These are phyloP conservation scores for Enteromius paludinosus DNA, from an alignment of 2,797 vertebrate species.

Conservation along the genomic window DNA sequence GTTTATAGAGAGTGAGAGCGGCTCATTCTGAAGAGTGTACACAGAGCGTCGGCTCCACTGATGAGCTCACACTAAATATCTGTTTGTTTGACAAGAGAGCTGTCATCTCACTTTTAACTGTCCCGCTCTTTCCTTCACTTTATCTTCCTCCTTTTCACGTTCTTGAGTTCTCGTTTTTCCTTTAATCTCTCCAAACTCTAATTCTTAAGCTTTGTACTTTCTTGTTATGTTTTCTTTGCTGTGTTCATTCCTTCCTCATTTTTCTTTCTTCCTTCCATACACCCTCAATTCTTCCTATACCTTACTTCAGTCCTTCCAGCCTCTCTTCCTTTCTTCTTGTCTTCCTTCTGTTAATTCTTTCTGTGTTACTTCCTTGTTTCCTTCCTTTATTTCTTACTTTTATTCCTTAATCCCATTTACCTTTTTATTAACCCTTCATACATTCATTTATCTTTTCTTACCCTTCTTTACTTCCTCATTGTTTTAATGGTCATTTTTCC, in stretches of 20 bases:
- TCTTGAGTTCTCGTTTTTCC: constrained; percentile 2
- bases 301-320: not conserved
- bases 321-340: not conserved
- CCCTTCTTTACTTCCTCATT: not conserved
- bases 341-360: not conserved
- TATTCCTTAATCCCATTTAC: not conserved
- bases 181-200: not conserved
- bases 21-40: constrained; percentile 81
- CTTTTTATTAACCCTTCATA: not conserved
- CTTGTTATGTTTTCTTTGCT: not conserved
- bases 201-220: not conserved
- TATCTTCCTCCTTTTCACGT: constrained; percentile 16
- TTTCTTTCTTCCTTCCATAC: not conserved
- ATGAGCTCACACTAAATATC: constrained; percentile 93
- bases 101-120: constrained; percentile 64
- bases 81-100: constrained; percentile 97
- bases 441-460: not conserved
- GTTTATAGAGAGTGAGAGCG: constrained; percentile 86
- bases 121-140: constrained; percentile 32
- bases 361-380: not conserved
- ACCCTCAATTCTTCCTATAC: not conserved
- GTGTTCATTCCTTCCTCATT: not conserved
- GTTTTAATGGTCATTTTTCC: not conserved
- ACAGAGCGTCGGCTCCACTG: constrained; percentile 79
- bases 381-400: not conserved